phyloP scores from a whole-genome alignment of 2,113 vertebrate species.

The rat (Rattus norvegicus) region GRCr8 NC_086022.1:171563501-171564000 shows the following conservation, averaged over 20 bases:
- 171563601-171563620: neutral
- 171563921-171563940: neutral
- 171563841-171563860: neutral
- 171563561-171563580: no score
- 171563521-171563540: conserved; percentile 59
- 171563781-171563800: neutral
- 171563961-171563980: neutral
- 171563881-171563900: neutral
- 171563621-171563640: neutral
- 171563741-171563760: neutral
- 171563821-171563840: neutral
- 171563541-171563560: neutral
- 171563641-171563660: no score
- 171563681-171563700: neutral
- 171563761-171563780: neutral
- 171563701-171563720: neutral
- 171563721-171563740: neutral
- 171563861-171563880: neutral
- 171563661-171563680: neutral
- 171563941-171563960: neutral
- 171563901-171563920: neutral
- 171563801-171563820: neutral
- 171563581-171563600: neutral
- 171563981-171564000: neutral
- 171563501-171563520: conserved; percentile 90